Conservation (phyloP, 1,140 invertebrate genomes). For the Nixonia krombeini region DNA sequence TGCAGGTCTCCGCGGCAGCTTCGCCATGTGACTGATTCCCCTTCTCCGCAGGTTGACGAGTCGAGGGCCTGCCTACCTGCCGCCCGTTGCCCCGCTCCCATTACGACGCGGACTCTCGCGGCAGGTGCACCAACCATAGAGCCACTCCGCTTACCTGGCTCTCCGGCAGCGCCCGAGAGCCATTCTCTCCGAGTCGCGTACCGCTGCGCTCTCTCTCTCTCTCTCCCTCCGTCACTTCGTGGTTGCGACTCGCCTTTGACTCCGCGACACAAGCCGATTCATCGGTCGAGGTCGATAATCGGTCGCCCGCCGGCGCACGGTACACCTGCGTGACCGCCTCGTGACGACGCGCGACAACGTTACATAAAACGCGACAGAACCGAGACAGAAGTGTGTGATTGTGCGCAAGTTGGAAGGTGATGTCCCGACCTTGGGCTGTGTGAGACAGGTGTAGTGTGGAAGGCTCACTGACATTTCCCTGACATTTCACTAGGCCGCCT, state of each 20-base stretch:
- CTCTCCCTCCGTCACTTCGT: background rate
- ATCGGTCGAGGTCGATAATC: background rate
- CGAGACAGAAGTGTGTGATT: conserved; percentile 20
- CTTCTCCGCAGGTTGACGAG: conserved; percentile 65
- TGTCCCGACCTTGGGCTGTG: conserved; percentile 38
- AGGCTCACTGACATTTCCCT: conserved; percentile 55
- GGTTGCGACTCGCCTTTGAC: conserved; percentile 10
- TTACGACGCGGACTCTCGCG: conserved; percentile 72
- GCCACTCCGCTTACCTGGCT: conserved; percentile 60
- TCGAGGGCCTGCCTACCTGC: conserved; percentile 70
- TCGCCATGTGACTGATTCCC: conserved; percentile 70
- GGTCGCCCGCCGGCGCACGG: background rate
- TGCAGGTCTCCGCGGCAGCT: conserved; percentile 4
- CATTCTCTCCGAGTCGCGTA: background rate
- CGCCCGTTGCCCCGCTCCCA: conserved; percentile 71
- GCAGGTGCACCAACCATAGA: conserved; percentile 70
- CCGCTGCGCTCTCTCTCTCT: conserved; percentile 1
- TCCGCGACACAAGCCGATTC: conserved; percentile 1
- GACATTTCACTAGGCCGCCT: conserved; percentile 46
- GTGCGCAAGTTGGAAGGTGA: conserved; percentile 31
- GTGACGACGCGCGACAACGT: background rate
- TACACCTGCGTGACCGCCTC: conserved; percentile 10
- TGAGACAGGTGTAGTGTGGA: conserved; percentile 51
- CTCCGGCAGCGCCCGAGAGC: conserved; percentile 1
- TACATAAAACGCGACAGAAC: background rate